Percentiles rank a stretch among this genome's conserved stretches.
These are phyloP conservation scores for Lordiphosa clarofinis DNA, from an alignment of 1,140 invertebrate species.

Conservation along the genomic window DNA sequence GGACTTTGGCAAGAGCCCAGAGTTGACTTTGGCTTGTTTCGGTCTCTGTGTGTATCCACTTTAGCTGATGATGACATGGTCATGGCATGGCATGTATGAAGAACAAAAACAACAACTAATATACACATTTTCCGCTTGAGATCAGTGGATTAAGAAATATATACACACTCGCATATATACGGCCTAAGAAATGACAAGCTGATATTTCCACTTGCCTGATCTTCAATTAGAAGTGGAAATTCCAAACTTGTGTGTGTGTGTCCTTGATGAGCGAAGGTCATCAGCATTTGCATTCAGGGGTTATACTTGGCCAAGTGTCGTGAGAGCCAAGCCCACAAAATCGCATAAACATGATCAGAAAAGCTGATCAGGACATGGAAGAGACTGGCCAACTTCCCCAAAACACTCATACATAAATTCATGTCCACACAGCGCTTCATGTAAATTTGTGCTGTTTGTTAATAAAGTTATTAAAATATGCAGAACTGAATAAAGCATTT, in stretches of 20 bases:
- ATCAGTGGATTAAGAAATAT: conserved; percentile 62
- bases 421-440: conserved; percentile 32
- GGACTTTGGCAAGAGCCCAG: conserved; percentile 56
- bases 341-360: conserved; percentile 63
- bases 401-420: conserved; percentile 65
- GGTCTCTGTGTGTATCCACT: conserved; percentile 56
- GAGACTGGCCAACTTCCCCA: conserved; percentile 9
- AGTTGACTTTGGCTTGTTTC: conserved; percentile 11
- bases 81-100: conserved; percentile 39
- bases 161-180: conserved; percentile 10
- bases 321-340: conserved; percentile 68
- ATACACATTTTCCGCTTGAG: conserved; percentile 68
- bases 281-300: conserved; percentile 62
- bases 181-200: conserved; percentile 45
- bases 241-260: conserved; percentile 21
- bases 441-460: conserved; percentile 34
- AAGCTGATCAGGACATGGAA: conserved; percentile 39
- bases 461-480: conserved; percentile 75
- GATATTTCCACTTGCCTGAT: conserved; percentile 56
- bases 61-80: conserved; percentile 71
- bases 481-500: conserved; percentile 37
- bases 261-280: conserved; percentile 67
- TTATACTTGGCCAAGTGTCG: conserved; percentile 34
- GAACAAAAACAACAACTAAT: conserved; percentile 38
- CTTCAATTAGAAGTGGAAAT: conserved; percentile 50